Evolutionary conservation across 2,888 invertebrate genomes (phyloP).

Genomic region (Aleiodes alternator): DNA sequence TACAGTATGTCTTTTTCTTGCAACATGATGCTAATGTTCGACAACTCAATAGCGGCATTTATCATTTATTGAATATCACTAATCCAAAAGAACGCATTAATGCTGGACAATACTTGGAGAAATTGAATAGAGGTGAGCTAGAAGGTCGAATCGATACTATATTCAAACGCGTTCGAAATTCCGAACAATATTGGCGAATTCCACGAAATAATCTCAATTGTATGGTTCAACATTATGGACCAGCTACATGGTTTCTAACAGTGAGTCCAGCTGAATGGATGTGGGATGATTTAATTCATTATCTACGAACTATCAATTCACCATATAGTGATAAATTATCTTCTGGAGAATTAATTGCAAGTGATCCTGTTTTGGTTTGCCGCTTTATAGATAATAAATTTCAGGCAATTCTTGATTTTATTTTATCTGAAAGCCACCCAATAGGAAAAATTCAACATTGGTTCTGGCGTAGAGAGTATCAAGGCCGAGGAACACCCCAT

Average conservation of each 20-base stretch:
- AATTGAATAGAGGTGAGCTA: constrained; percentile 58
- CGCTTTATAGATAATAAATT: no score
- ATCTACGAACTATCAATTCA: constrained; percentile 57
- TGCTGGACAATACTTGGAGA: constrained; percentile 58
- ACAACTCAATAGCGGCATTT: constrained; percentile 59
- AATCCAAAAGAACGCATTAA: constrained; percentile 56
- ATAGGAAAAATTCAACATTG: no score
- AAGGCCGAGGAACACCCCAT: no score
- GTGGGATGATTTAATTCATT: constrained; percentile 60
- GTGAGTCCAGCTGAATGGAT: constrained; percentile 47
- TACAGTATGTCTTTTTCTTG: constrained; percentile 56
- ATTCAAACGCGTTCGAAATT: constrained; percentile 61
- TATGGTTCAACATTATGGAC: constrained; percentile 59
- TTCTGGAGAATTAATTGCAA: constrained; percentile 53
- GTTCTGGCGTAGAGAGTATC: no score
- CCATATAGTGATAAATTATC: constrained; percentile 54
- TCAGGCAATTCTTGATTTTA: no score
- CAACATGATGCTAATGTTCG: constrained; percentile 54
- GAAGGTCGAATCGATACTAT: constrained; percentile 61
- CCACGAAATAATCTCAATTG: constrained; percentile 59
- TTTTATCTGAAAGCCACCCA: no score
- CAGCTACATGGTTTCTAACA: constrained; percentile 60
- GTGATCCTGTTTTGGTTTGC: no score
- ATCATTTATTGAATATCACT: constrained; percentile 59
- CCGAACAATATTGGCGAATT: constrained; percentile 58